Base-by-base conservation (phyloP, 2,113 vertebrate species). In the Chlamydotis undulata region DNA sequence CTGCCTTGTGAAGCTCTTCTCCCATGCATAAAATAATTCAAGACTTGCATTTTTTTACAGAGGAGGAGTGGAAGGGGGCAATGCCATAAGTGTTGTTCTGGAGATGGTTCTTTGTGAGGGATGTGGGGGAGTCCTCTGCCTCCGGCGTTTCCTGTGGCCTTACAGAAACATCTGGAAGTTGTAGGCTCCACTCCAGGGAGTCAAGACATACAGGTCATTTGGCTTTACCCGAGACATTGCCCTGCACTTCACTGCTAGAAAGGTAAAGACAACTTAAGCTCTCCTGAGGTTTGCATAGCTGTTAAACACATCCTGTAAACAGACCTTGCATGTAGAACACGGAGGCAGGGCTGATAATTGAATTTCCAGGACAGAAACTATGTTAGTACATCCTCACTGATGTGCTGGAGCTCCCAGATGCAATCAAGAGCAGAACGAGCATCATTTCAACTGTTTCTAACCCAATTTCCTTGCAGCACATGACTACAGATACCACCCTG, bases 61-160 rank as follows among this genome's bases (percentile, higher is more conserved):
- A 53, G 63, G 64, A 61, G 39, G 41, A 45, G 65, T 17, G 17
- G 28, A 41, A 75, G 49, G 35, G 28, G 14, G 8, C 1, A 4
- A 26, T 52, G 50, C 23, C 0, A 3, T 33, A 56, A 61, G 16
- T 0, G 2, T 37, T 74, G 41, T 26, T n/a, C 24, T 49, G 45
- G 43, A 35, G 19, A 1, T 57, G 56, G 14, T 52, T n/a, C 39
- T 65, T 67, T n/a, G 31, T 25, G 35, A 12, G 16, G 17, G 14
- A 5, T 12, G 9, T 22, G 25, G 8, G 56, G 14, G 41, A 5
- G 12, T 68, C 25, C 39, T 45, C 50, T 86, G 28, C 29, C 37
- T 47, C 33, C 12, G 6, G 43, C 24, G 37, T 23, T 63, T 57
- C 35, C 74, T 43, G 22, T 16, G 35, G 41, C 22, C 39, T 25